A percentile compares a stretch with the other conserved stretches of the same genome.
phyloP scores from a whole-genome alignment of 2,888 invertebrate genomes.

The Labia minor region DNA sequence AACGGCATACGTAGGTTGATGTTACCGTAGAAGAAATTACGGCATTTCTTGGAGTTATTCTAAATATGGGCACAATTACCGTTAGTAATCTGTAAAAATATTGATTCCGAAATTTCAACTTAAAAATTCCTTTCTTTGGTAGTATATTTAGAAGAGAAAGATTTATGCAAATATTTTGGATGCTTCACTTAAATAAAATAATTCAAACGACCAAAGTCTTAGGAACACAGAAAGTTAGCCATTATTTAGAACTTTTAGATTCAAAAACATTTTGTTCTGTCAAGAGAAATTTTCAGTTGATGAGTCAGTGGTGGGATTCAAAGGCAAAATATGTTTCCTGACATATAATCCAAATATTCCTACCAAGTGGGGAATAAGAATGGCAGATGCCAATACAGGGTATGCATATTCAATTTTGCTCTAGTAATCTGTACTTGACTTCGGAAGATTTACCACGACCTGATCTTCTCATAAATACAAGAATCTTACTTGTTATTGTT shows the following conservation, averaged over 20 bases:
- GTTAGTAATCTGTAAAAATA: conserved; percentile 24
- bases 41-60: conserved; percentile 26
- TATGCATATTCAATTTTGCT: conserved; percentile 1
- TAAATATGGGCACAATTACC: conserved; percentile 26
- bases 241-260: conserved; percentile 21
- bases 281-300: conserved; percentile 17
- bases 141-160: conserved; percentile 23
- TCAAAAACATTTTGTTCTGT: conserved; percentile 16
- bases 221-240: conserved; percentile 13
- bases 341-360: conserved; percentile 27
- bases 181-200: conserved; percentile 24
- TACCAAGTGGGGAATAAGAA: conserved; percentile 25
- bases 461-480: conserved; percentile 3
- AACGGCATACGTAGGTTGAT: conserved; percentile 23
- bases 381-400: conserved; percentile 17
- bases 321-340: conserved; percentile 25
- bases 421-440: conserved; percentile 14
- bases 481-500: background rate
- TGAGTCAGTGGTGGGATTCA: conserved; percentile 28
- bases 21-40: conserved; percentile 24
- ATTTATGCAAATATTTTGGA: conserved; percentile 26
- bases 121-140: conserved; percentile 23
- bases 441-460: conserved; percentile 7
- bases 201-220: no score
- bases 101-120: conserved; percentile 23